These are phyloP conservation scores for Lycocorax pyrrhopterus DNA, from an alignment of 2,113 vertebrate species.

Conservation along the genomic window DNA sequence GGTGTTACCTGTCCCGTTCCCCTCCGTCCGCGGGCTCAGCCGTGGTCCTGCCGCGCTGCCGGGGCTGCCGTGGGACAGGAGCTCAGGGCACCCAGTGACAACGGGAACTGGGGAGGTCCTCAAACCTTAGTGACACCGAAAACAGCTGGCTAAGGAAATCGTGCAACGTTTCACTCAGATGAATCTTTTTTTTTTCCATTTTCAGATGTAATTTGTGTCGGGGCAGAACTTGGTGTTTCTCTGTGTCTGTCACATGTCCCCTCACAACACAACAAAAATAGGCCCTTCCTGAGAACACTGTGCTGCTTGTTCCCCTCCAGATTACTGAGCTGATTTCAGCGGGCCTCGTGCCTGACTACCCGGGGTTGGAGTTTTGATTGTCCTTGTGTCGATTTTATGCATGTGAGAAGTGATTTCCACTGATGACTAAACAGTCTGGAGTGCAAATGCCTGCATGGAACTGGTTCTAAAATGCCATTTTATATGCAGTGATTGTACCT, in stretches of 20 bases:
- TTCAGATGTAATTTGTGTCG: accelerated
- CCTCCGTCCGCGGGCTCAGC: not conserved
- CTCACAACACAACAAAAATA: not conserved
- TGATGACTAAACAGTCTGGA: conserved; percentile 10
- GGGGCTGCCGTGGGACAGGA: not conserved
- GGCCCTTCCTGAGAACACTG: not conserved
- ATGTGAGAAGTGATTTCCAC: not conserved
- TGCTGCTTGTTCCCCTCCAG: not conserved
- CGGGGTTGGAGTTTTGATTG: not conserved
- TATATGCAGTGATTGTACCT: not conserved
- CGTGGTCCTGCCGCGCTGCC: accelerated
- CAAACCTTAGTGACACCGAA: not conserved
- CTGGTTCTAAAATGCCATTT: not conserved
- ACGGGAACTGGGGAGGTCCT: not conserved
- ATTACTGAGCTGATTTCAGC: not conserved
- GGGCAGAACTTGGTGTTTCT: not conserved
- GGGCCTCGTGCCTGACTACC: not conserved
- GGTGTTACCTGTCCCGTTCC: not conserved
- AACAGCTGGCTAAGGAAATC: not conserved
- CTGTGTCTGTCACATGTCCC: not conserved
- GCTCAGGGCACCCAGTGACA: not conserved
- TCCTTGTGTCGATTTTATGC: not conserved
- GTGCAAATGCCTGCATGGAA: not conserved
- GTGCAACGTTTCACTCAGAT: not conserved
- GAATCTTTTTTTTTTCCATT: not conserved